These are phyloP conservation scores for Rhopalosiphum padi DNA, from an alignment of 1,140 invertebrate species.

Conservation along the genomic window DNA sequence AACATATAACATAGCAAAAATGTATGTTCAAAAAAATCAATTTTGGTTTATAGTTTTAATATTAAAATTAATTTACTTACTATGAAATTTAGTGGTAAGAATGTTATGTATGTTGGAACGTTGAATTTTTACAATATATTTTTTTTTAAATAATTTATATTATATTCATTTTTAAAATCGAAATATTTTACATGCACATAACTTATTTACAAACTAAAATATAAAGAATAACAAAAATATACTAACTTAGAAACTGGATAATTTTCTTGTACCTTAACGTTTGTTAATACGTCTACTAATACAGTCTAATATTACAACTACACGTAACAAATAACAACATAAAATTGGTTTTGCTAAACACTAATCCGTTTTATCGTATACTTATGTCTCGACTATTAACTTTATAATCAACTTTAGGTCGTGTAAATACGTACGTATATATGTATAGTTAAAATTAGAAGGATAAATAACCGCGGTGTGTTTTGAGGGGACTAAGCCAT, in stretches of 20 bases:
- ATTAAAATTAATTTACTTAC: not conserved
- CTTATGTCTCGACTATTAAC: not conserved
- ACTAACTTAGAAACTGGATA: not conserved
- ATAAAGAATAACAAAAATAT: not conserved
- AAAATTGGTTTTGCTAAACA: not conserved
- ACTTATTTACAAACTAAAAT: not conserved
- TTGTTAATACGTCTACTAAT: not conserved
- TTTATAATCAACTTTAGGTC: no score
- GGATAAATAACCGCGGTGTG: not conserved
- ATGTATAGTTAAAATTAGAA: not conserved
- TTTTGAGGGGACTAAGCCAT: not conserved
- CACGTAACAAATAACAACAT: not conserved
- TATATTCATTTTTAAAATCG: not conserved
- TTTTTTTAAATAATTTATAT: not conserved
- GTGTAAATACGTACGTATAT: not conserved
- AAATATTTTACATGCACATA: not conserved
- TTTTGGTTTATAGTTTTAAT: not conserved
- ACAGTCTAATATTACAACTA: not conserved
- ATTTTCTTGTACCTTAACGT: not conserved
- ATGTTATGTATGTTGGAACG: not conserved
- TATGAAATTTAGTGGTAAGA: not conserved
- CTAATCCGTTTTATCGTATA: not conserved
- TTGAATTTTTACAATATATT: not conserved
- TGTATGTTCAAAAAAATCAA: not conserved
- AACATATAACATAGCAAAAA: not conserved